Conservation (phyloP, 2,113 vertebrate genomes). For the Hyaena hyaena region DNA sequence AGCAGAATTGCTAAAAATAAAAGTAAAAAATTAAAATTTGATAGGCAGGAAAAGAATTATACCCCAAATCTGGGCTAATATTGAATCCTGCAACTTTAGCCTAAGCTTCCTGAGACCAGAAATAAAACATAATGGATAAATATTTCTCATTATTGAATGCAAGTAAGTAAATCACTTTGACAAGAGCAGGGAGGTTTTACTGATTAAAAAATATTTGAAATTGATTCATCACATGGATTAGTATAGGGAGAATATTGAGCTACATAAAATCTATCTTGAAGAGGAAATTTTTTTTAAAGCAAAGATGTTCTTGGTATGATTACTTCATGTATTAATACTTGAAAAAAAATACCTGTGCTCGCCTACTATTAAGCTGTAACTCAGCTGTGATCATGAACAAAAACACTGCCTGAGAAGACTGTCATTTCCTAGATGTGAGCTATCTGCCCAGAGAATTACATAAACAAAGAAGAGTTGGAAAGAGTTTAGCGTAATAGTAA, state of each 20-base stretch:
- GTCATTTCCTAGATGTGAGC: slow-evolving; percentile 40
- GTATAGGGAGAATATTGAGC: background rate
- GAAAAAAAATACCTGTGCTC: background rate
- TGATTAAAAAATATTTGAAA: slow-evolving; percentile 44
- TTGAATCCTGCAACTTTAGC: slow-evolving; percentile 35
- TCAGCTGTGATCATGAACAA: slow-evolving; percentile 48
- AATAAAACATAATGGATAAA: slow-evolving; percentile 42
- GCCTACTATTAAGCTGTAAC: slow-evolving; percentile 39
- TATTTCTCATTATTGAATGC: slow-evolving; percentile 59
- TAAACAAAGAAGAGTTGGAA: slow-evolving; percentile 53
- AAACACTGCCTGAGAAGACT: background rate
- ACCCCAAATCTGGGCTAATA: background rate
- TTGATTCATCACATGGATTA: background rate
- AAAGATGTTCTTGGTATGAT: slow-evolving; percentile 25
- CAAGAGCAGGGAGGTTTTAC: slow-evolving; percentile 30
- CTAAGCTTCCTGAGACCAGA: slow-evolving; percentile 34
- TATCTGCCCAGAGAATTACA: slow-evolving; percentile 20
- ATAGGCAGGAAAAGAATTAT: background rate
- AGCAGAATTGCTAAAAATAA: slow-evolving; percentile 13
- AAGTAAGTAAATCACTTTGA: slow-evolving; percentile 43
- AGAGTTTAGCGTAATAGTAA: background rate
- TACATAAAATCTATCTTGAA: background rate
- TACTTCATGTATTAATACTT: slow-evolving; percentile 51
- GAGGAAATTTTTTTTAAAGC: background rate
- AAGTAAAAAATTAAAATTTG: slow-evolving; percentile 51